Percentiles rank a stretch among this genome's conserved stretches.
These are phyloP conservation scores for Bombus difficillimus DNA, from an alignment of 1,140 invertebrate species.

Conservation along the genomic window DNA sequence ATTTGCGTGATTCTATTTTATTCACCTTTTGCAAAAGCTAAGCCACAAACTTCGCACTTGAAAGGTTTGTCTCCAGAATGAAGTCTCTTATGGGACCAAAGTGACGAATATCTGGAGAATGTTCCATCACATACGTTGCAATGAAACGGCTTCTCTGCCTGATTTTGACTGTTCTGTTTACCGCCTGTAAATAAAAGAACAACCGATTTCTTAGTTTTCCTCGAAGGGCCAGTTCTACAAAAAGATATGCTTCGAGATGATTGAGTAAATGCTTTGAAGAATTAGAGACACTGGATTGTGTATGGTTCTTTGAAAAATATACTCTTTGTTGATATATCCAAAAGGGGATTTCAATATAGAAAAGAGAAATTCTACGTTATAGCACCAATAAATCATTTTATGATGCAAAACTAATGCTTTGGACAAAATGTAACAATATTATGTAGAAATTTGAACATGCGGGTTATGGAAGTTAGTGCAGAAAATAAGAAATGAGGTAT, in stretches of 20 bases:
- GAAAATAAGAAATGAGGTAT: conserved; percentile 46
- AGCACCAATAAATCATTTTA: conserved; percentile 24
- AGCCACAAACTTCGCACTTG: conserved; percentile 95
- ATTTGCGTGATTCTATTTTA: conserved; percentile 7
- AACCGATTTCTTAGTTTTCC: conserved; percentile 74
- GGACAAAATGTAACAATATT: conserved; percentile 37
- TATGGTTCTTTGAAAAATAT: conserved; percentile 49
- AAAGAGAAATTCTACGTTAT: conserved; percentile 1
- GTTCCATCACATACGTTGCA: conserved; percentile 93
- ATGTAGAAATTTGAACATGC: conserved; percentile 57
- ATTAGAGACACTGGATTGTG: conserved; percentile 53
- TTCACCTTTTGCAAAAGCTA: conserved; percentile 93
- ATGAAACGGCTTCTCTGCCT: conserved; percentile 91
- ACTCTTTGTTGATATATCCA: conserved; percentile 63
- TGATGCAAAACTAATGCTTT: conserved; percentile 26
- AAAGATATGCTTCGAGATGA: conserved; percentile 70
- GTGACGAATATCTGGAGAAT: conserved; percentile 91
- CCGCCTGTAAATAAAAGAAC: conserved; percentile 79
- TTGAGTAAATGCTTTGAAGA: conserved; percentile 56
- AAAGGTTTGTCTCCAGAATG: conserved; percentile 95
- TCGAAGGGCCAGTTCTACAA: conserved; percentile 81
- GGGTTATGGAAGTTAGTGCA: conserved; percentile 55
- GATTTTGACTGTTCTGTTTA: conserved; percentile 84
- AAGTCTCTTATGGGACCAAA: conserved; percentile 93
- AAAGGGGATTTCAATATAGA: conserved; percentile 55